Percentiles rank a stretch among this genome's conserved stretches.
These are phyloP conservation scores for Heptranchias perlo DNA, from an alignment of 2,113 vertebrate species.

Conservation along the genomic window DNA sequence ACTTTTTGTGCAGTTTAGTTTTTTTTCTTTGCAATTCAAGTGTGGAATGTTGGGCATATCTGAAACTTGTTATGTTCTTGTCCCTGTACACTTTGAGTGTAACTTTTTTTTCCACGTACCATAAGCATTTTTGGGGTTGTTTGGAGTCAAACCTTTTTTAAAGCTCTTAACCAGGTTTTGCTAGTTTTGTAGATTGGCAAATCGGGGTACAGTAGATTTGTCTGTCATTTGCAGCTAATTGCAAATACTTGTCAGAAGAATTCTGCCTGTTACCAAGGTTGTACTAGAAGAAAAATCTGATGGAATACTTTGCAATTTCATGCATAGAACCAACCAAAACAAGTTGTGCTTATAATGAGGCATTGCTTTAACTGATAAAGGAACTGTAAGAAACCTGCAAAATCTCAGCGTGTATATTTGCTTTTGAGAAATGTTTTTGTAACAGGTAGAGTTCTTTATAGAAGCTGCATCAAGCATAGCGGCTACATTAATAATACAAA, in stretches of 20 bases:
- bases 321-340: background rate
- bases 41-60: too few species aligned
- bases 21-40: too few species aligned
- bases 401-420: background rate
- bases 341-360: background rate
- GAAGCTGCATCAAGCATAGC: background rate
- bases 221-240: background rate
- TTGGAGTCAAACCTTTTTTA: background rate
- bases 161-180: background rate
- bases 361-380: background rate
- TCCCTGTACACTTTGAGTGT: too few species aligned
- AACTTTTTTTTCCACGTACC: too few species aligned
- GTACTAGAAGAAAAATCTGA: background rate
- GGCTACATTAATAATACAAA: background rate
- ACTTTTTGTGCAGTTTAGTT: too few species aligned
- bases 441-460: background rate
- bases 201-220: background rate
- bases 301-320: background rate
- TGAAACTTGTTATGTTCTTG: too few species aligned
- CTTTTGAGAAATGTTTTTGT: background rate
- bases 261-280: background rate
- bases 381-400: background rate
- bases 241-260: background rate
- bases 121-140: too few species aligned
- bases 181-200: background rate